phyloP scores from a whole-genome alignment of 2,888 invertebrate species.

The Rhorus exstirpatorius region DNA sequence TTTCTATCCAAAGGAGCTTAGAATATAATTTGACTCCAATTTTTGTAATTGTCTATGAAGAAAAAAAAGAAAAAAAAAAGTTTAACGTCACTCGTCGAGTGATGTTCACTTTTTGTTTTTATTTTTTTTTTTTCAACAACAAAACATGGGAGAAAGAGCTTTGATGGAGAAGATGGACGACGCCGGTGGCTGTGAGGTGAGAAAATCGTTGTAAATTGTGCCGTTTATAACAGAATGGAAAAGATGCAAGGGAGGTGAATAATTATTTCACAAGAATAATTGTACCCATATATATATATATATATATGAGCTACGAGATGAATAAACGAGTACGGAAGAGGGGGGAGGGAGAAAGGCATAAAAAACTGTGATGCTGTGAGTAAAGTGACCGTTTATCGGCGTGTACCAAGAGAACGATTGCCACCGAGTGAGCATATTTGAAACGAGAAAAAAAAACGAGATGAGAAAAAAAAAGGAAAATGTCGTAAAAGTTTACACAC shows the following conservation, averaged over 20 bases:
- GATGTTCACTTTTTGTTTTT: not conserved
- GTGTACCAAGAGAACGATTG: constrained; percentile 19
- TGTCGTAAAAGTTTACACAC: constrained; percentile 1
- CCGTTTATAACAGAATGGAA: constrained; percentile 25
- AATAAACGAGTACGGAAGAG: not conserved
- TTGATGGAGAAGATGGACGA: constrained; percentile 1
- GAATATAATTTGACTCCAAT: constrained; percentile 77
- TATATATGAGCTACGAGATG: constrained; percentile 7
- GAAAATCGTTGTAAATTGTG: constrained; percentile 35
- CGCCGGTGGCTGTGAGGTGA: constrained; percentile 1
- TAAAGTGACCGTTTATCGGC: constrained; percentile 22
- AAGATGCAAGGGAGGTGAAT: constrained; percentile 14
- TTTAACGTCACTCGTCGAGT: constrained; percentile 9
- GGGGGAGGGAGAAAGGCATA: not conserved
- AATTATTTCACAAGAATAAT: constrained; percentile 57
- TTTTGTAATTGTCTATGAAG: constrained; percentile 23
- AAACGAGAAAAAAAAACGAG: constrained; percentile 32
- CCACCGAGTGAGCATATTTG: constrained; percentile 8
- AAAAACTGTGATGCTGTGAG: constrained; percentile 20
- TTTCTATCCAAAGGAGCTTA: constrained; percentile 27
- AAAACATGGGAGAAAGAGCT: not conserved
- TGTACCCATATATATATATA: not conserved
- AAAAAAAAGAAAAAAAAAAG: not conserved
- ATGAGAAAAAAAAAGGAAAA: too few relatives aligned
- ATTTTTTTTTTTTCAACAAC: not conserved